A percentile compares a stretch with the other conserved stretches of the same genome.
Conservation (phyloP, 2,888 invertebrate species). For the Alcis repandata region DNA sequence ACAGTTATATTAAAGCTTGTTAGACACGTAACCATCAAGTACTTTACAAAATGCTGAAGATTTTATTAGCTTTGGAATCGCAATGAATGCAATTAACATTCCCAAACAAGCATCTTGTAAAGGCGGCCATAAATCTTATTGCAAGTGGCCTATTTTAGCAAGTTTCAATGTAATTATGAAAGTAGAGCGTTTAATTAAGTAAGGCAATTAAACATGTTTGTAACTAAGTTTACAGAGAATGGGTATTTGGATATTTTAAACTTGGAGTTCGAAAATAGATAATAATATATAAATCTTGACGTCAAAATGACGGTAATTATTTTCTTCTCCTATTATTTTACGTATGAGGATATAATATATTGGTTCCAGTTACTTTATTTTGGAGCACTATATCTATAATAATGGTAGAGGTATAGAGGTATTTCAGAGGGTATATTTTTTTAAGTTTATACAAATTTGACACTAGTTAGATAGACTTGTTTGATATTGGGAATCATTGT, state of each 20-base stretch:
- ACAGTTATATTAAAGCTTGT: too few species aligned
- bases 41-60: slow-evolving; percentile 5
- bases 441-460: too few species aligned
- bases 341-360: too few species aligned
- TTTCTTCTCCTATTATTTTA: too few species aligned
- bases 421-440: too few species aligned
- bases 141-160: slow-evolving; percentile 31
- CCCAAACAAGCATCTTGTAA: slow-evolving; percentile 44
- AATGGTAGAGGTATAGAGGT: too few species aligned
- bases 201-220: neutral
- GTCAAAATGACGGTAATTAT: too few species aligned
- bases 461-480: too few species aligned
- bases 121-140: slow-evolving; percentile 36
- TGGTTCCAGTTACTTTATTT: too few species aligned
- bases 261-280: neutral
- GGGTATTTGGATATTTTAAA: neutral
- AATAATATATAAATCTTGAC: too few species aligned
- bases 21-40: neutral
- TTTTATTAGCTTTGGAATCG: slow-evolving; percentile 44
- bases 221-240: neutral
- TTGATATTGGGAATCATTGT: too few species aligned
- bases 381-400: too few species aligned
- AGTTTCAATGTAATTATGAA: slow-evolving; percentile 19
- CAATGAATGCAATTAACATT: slow-evolving; percentile 44
- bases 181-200: slow-evolving; percentile 9